Evolutionary conservation across 2,888 invertebrate genomes (phyloP), one percentile per base, ranked within the genome.

Genomic region (Epsilonema sp.): DNA sequence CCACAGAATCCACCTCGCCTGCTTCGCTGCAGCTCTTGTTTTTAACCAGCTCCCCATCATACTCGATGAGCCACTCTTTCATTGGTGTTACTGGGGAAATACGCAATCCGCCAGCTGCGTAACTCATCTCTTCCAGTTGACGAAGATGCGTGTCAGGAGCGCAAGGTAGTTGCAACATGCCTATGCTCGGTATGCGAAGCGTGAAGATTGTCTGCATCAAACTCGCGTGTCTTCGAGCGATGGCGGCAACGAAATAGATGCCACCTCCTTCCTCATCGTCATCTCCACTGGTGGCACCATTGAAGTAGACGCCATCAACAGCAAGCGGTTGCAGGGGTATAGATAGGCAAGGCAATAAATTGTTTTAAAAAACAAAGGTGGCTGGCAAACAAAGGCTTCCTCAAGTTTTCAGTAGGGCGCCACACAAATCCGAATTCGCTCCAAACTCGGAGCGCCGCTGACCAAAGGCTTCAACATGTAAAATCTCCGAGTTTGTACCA

Each of bases 251-350:
- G 25, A 80, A 65, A 57, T 77, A 80, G 37, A 74, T 69, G 0
- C 79, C n/a, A n/a, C n/a, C n/a, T n/a, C n/a, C n/a, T n/a, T n/a
- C n/a, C n/a, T n/a, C n/a, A n/a, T n/a, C n/a, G n/a, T n/a, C n/a
- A n/a, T n/a, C n/a, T n/a, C n/a, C n/a, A n/a, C n/a, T n/a, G n/a
- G n/a, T n/a, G n/a, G 74, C 74, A 0, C 75, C 78, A 65, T 80
- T 78, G 65, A 82, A 79, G 63, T 80, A 81, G 1, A 80, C 77
- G 3, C 80, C 80, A 64, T 82, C 82, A 52, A 80, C 80, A 1
- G 78, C 78, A 76, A 56, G 55, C 41, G 62, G 58, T n/a, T n/a
- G n/a, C n/a, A n/a, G n/a, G n/a, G n/a, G n/a, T n/a, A n/a, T n/a
- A n/a, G n/a, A n/a, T n/a, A n/a, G n/a, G n/a, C n/a, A n/a, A n/a